Percentiles rank a stretch among this genome's conserved stretches.
Evolutionary conservation across 1,140 invertebrate genomes (phyloP).

Genomic region (Aphelinus certus): DNA sequence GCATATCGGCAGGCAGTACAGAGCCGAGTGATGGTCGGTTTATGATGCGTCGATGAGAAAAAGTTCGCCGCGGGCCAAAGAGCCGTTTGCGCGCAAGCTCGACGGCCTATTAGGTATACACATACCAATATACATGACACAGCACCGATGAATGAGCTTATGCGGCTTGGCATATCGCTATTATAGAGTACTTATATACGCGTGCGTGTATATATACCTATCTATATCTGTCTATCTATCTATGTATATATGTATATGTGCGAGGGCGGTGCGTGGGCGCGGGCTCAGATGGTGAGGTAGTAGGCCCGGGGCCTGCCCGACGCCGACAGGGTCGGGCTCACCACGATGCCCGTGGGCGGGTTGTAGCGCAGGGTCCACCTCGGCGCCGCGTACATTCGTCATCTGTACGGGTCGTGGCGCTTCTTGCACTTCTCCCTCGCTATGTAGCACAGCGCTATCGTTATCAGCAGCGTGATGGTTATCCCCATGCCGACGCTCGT

Average conservation of each 20-base stretch:
- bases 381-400: slow-evolving; percentile 67
- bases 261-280: background rate
- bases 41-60: no score
- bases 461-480: slow-evolving; percentile 81
- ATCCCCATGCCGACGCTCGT: slow-evolving; percentile 86
- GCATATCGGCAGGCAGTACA: no score
- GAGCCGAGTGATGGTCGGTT: no score
- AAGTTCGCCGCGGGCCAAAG: no score
- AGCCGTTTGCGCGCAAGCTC: no score
- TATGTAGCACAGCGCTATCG: slow-evolving; percentile 82
- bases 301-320: slow-evolving; percentile 58
- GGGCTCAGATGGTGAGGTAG: slow-evolving; percentile 57
- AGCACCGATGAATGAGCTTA: no score
- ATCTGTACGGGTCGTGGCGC: slow-evolving; percentile 74
- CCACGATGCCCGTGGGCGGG: slow-evolving; percentile 54
- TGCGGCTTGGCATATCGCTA: no score
- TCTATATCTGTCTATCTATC: background rate
- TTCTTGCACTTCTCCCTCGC: slow-evolving; percentile 81
- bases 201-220: no score
- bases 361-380: slow-evolving; percentile 55
- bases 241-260: background rate
- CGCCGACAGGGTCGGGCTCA: slow-evolving; percentile 58
- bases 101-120: no score
- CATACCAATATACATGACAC: no score
- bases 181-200: no score